Evolutionary conservation across 2,113 vertebrate genomes (phyloP).

Genomic region (Glareola pratincola): DNA sequence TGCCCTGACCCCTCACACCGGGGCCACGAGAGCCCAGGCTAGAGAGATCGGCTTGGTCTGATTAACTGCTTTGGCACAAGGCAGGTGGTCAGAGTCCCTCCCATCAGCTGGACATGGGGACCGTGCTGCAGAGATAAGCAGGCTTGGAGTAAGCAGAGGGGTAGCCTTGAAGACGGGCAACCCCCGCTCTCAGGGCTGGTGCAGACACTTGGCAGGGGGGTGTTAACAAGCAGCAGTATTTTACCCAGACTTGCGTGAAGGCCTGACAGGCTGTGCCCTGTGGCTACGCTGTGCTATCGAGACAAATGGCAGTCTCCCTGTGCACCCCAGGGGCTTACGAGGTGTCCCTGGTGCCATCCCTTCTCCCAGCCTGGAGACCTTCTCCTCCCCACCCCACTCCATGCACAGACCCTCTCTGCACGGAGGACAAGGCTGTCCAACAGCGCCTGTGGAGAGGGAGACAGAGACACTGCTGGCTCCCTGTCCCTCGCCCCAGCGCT

Average conservation of each 20-base stretch:
- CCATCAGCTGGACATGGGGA: background rate
- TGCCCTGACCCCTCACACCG: accelerated
- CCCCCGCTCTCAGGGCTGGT: background rate
- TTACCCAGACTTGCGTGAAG: background rate
- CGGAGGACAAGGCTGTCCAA: background rate
- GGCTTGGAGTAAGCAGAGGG: background rate
- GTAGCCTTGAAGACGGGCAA: background rate
- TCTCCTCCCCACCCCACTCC: background rate
- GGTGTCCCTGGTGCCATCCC: background rate
- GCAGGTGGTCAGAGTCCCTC: background rate
- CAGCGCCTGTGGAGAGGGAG: background rate
- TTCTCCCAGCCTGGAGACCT: background rate
- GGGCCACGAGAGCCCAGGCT: accelerated
- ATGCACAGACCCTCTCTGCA: background rate
- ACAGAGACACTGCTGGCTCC: background rate
- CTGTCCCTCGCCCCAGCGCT: background rate
- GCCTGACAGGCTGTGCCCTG: background rate
- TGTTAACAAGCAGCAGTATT: background rate
- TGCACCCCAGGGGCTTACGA: accelerated
- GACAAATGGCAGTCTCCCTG: background rate
- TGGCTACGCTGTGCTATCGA: background rate
- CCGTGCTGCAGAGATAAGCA: accelerated
- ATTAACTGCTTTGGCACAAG: background rate
- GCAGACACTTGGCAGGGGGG: background rate
- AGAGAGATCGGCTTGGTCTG: background rate